phyloP scores from a whole-genome alignment of 92 coral and sea anemone genomes.

The Palythoa heliodiscus region DNA sequence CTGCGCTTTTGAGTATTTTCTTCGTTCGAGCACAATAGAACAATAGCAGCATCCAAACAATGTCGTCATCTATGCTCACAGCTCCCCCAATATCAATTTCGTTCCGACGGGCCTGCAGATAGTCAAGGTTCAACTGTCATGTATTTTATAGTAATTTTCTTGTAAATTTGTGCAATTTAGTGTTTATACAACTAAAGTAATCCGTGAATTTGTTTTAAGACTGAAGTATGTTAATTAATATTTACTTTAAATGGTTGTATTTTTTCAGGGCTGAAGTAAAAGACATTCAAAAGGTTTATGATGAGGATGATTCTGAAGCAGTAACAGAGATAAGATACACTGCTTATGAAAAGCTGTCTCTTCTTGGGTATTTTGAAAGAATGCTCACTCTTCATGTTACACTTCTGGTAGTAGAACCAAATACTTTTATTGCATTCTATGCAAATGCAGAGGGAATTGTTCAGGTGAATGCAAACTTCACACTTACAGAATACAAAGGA shows the following conservation, averaged over 20 bases:
- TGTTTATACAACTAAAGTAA: not conserved
- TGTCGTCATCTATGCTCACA: too few relatives aligned
- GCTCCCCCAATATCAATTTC: too few relatives aligned
- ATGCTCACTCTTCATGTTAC: slow-evolving; percentile 3
- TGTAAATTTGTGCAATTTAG: too few relatives aligned
- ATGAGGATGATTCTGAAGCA: slow-evolving; percentile 6
- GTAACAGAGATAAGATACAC: slow-evolving; percentile 25
- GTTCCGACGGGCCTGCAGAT: too few relatives aligned
- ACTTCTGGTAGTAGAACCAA: slow-evolving; percentile 5
- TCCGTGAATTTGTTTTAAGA: too few relatives aligned
- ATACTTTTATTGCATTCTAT: not conserved
- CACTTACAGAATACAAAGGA: slow-evolving; percentile 25
- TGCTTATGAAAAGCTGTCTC: slow-evolving; percentile 21
- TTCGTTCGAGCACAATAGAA: too few relatives aligned
- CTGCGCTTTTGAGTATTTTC: too few relatives aligned
- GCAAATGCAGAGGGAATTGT: slow-evolving; percentile 36
- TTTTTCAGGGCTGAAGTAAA: slow-evolving; percentile 8
- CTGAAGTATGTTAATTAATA: not conserved
- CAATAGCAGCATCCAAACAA: too few relatives aligned
- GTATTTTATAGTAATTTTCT: too few relatives aligned
- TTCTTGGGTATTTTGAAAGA: slow-evolving; percentile 31
- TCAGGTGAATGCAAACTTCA: not conserved
- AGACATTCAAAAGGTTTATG: slow-evolving; percentile 30
- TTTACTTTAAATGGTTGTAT: not conserved
- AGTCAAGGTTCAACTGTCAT: too few relatives aligned